Percentiles rank a stretch among this genome's conserved stretches.
Evolutionary conservation across 2,113 vertebrate species (phyloP).

Genomic region (Hippolais icterina): DNA sequence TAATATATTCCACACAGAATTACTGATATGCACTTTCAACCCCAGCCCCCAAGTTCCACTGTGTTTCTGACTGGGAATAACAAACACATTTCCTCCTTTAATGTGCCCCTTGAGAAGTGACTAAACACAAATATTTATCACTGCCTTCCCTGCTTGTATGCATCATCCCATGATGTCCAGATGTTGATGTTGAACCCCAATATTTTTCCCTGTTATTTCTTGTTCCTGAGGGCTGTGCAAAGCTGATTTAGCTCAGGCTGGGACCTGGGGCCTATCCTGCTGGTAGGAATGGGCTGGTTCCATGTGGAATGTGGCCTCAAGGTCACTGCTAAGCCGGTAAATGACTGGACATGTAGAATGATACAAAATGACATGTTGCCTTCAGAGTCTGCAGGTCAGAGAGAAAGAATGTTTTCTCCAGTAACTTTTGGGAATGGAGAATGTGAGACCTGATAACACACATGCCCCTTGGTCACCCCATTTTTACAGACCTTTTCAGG

Average conservation of each 20-base stretch:
- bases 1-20: slow-evolving; percentile 1
- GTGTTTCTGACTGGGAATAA: background rate
- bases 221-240: background rate
- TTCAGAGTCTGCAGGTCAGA: background rate
- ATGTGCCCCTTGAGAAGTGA: background rate
- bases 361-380: background rate
- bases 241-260: background rate
- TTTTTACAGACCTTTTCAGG: background rate
- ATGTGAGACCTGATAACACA: background rate
- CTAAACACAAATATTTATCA: slow-evolving; percentile 18
- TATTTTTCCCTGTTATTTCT: background rate
- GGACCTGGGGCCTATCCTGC: background rate
- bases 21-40: slow-evolving; percentile 54
- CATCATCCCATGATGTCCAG: fast-evolving
- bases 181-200: background rate
- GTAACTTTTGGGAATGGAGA: background rate
- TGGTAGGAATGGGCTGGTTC: background rate
- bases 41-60: background rate
- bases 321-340: background rate
- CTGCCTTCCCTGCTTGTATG: background rate
- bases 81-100: background rate
- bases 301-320: background rate
- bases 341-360: fast-evolving
- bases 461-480: fast-evolving
- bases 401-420: background rate